phyloP scores from a whole-genome alignment of 2,888 invertebrate genomes.

The Ethmia dodecea region DNA sequence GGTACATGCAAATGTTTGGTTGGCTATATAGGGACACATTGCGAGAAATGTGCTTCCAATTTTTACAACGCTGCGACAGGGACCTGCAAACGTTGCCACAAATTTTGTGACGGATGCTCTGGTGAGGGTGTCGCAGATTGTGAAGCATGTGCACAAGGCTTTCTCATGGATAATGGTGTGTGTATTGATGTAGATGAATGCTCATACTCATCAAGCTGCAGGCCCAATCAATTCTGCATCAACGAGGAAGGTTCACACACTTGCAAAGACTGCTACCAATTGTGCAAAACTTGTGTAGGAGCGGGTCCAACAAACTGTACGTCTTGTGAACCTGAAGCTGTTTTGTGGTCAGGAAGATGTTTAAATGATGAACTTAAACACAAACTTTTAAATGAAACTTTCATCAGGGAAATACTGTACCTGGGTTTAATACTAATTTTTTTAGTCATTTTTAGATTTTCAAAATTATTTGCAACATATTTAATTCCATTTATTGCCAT shows the following conservation, averaged over 20 bases:
- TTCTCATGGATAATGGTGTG: constrained; percentile 82
- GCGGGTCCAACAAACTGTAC: constrained; percentile 92
- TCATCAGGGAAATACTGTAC: constrained; percentile 40
- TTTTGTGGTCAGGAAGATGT: constrained; percentile 52
- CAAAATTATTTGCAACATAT: constrained; percentile 36
- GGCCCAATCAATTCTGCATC: constrained; percentile 87
- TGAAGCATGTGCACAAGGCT: constrained; percentile 80
- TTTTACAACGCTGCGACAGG: constrained; percentile 83
- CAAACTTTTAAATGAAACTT: constrained; percentile 33
- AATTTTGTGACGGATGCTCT: constrained; percentile 86
- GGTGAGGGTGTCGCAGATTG: constrained; percentile 82
- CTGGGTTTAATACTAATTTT: constrained; percentile 39
- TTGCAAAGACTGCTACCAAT: constrained; percentile 88
- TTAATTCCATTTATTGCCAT: constrained; percentile 35
- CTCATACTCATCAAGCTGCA: constrained; percentile 65
- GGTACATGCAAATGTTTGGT: constrained; percentile 91
- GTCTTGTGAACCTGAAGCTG: constrained; percentile 77
- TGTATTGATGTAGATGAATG: constrained; percentile 94
- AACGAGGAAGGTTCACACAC: constrained; percentile 89
- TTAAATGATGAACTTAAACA: constrained; percentile 36
- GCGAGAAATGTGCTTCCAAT: constrained; percentile 85
- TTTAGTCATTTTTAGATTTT: constrained; percentile 34
- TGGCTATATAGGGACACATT: constrained; percentile 87
- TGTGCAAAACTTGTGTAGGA: constrained; percentile 89
- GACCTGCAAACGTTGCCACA: constrained; percentile 87